These are phyloP conservation scores for Aurelia coerulea DNA, from an alignment of 30 jellyfish, hydroid and myxozoan species.

Conservation along the genomic window DNA sequence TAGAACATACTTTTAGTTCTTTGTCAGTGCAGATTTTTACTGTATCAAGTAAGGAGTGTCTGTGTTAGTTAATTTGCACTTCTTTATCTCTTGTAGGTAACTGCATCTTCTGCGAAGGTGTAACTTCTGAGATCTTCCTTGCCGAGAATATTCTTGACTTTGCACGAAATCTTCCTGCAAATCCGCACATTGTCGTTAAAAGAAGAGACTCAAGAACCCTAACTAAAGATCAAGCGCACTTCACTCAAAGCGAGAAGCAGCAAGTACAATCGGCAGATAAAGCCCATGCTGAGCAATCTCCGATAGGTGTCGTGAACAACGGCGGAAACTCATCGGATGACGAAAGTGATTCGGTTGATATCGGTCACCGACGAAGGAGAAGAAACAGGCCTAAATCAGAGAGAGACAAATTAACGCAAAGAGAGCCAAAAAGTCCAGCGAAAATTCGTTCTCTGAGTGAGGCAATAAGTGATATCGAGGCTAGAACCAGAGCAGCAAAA, in stretches of 20 bases:
- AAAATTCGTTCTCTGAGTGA: slow-evolving; percentile 50
- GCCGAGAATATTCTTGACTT: slow-evolving; percentile 37
- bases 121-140: slow-evolving; percentile 27
- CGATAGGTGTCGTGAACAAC: background rate
- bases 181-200: background rate
- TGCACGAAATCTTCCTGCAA: slow-evolving; percentile 29
- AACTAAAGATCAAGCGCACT: background rate
- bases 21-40: background rate
- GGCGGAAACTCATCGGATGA: slow-evolving; percentile 48
- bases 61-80: background rate
- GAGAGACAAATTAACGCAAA: slow-evolving; percentile 1
- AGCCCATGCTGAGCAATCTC: background rate
- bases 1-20: background rate
- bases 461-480: slow-evolving; percentile 56
- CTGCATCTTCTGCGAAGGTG: slow-evolving; percentile 43
- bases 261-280: background rate
- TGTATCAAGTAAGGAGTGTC: background rate
- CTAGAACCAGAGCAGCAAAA: slow-evolving; percentile 52
- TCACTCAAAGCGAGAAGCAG: background rate
- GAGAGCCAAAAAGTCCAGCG: slow-evolving; percentile 17
- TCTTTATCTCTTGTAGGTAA: slow-evolving; percentile 19
- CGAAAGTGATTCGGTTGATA: slow-evolving; percentile 55
- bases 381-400: slow-evolving; percentile 24
- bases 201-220: slow-evolving; percentile 37
- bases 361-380: slow-evolving; percentile 27